Base-by-base conservation (phyloP, 2,888 invertebrate species). In the Conistra vaccinii region DNA sequence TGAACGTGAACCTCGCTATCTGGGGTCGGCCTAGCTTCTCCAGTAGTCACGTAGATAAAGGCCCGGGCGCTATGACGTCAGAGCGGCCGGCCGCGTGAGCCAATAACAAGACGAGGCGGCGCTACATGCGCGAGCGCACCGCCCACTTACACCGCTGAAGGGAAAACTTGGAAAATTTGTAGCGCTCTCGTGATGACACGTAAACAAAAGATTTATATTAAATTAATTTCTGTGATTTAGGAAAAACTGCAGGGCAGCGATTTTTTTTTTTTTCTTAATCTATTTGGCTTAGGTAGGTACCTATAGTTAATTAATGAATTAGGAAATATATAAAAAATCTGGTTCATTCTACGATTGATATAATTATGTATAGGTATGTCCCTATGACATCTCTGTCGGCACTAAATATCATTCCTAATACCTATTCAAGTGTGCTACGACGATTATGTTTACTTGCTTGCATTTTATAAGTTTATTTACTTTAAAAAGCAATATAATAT, bases 51-150 rank as follows among this genome's bases (percentile, higher is more conserved):
- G 89, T 76, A 90, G 92, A 92, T 93, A 93, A 91, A 86, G 84
- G 86, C 87, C 91, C 91, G 90, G 89, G 91, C 91, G 92, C 89
- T 80, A 88, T 96, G 96, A 96, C 96, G 96, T 96, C 95, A 96
- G 90, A 94, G 93, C 91, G 96, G 95, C 88, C 95, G 90, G 93
- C 90, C 72, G 78, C 83, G 89, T 81, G 91, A 90, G 89, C 96
- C 96, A 95, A 96, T 96, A 88, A 92, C 92, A 89, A 79, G 66
- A 88, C 91, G 90, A 94, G 95, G 94, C 95, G 96, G 95, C 89
- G 92, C 93, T 89, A 85, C 82, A 78, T 86, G 92, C 92, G 92
- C 91, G 63, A 76, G 90, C 92, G 95, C 91, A 92, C 92, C 96
- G 96, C 96, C 96, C 96, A 94, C 94, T 88, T 74, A 81, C 83